Evolutionary conservation across 2,888 invertebrate genomes (phyloP).

Genomic region (Limnephilus lunatus): DNA sequence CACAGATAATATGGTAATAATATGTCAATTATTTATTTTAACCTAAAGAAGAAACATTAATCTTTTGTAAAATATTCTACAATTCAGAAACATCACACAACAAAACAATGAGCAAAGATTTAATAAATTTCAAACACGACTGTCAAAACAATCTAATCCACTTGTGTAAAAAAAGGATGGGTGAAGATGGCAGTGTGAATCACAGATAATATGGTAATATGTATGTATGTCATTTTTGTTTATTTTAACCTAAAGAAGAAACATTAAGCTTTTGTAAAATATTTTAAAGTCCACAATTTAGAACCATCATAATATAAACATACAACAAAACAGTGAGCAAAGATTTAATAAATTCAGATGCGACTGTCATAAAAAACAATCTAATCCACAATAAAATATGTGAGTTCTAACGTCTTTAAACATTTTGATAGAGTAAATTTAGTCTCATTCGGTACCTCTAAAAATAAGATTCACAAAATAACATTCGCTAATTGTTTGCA

Average conservation of each 20-base stretch:
- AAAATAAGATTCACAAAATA: constrained; percentile 14
- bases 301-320: background rate
- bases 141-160: no score
- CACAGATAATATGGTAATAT: background rate
- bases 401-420: background rate
- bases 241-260: background rate
- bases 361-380: background rate
- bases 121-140: background rate
- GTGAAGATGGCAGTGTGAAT: background rate
- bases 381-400: background rate
- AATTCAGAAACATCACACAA: background rate
- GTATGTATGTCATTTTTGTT: background rate
- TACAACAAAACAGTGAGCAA: background rate
- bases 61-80: background rate
- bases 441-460: background rate
- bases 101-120: background rate
- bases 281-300: background rate
- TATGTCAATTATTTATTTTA: background rate
- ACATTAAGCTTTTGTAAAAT: background rate
- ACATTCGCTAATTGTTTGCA: background rate
- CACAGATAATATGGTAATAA: background rate
- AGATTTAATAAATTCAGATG: background rate
- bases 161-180: background rate
- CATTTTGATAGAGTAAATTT: background rate
- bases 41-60: background rate